A percentile compares a stretch with the other conserved stretches of the same genome.
Conservation (phyloP, 2,797 vertebrate species). For the Leuciscus waleckii region DNA sequence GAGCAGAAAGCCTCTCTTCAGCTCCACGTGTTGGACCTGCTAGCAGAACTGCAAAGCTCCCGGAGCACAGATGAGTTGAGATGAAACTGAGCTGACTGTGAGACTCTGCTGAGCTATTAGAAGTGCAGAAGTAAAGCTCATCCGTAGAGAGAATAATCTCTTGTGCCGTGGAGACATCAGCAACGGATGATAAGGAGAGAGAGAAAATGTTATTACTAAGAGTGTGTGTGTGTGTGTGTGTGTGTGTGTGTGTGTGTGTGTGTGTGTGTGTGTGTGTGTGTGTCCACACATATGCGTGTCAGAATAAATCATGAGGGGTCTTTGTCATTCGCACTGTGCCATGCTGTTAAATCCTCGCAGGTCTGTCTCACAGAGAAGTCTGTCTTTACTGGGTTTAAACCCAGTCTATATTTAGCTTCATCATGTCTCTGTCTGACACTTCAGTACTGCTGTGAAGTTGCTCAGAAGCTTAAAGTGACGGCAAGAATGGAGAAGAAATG, state of each 20-base stretch:
- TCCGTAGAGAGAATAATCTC: constrained; percentile 29
- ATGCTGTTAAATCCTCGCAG: constrained; percentile 51
- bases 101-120: constrained; percentile 26
- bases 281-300: constrained; percentile 12
- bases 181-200: constrained; percentile 21
- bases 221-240: not conserved
- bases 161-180: not conserved
- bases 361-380: constrained; percentile 41
- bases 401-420: constrained; percentile 54
- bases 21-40: not conserved
- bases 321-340: constrained; percentile 37
- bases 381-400: constrained; percentile 52
- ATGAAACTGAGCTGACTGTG: constrained; percentile 35
- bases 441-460: constrained; percentile 47
- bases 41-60: not conserved
- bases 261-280: not conserved
- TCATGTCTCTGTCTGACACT: constrained; percentile 48
- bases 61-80: constrained; percentile 13
- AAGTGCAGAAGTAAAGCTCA: constrained; percentile 8
- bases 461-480: constrained; percentile 24
- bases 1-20: constrained; percentile 20
- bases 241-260: not conserved
- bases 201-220: not conserved
- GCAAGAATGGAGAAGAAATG: constrained; percentile 8
- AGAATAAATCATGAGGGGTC: constrained; percentile 35